Evolutionary conservation across 1,140 invertebrate genomes (phyloP).

Genomic region (Nymphalis io): DNA sequence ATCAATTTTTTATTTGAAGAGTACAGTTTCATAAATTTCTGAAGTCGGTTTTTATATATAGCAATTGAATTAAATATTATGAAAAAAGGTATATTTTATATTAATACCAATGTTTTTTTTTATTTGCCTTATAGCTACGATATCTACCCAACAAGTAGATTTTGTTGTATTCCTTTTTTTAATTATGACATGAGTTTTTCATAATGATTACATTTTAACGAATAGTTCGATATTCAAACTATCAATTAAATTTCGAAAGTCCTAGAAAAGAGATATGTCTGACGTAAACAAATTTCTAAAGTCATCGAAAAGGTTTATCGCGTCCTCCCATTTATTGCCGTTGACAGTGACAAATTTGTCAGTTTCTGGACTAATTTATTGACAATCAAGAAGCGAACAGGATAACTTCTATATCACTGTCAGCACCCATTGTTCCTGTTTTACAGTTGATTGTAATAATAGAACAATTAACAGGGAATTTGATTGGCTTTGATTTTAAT

Average conservation of each 20-base stretch:
- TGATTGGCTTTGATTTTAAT: neutral
- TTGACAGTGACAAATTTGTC: constrained; percentile 45
- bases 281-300: neutral
- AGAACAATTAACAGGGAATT: neutral
- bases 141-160: too few relatives aligned
- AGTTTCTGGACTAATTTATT: constrained; percentile 41
- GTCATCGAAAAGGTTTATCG: constrained; percentile 27
- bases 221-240: neutral
- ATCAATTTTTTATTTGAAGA: too few relatives aligned
- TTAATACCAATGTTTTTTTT: too few relatives aligned
- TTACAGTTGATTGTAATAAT: neutral
- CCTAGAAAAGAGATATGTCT: too few relatives aligned
- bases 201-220: neutral
- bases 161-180: too few relatives aligned
- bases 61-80: too few relatives aligned
- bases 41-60: too few relatives aligned
- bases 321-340: constrained; percentile 37
- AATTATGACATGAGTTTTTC: too few relatives aligned
- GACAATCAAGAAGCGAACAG: constrained; percentile 13
- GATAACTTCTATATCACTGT: constrained; percentile 10
- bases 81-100: too few relatives aligned
- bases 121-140: too few relatives aligned
- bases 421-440: constrained; percentile 1
- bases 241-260: neutral
- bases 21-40: too few relatives aligned